phyloP scores from a whole-genome alignment of 2,797 vertebrate species.

The Onychomys torridus region DNA sequence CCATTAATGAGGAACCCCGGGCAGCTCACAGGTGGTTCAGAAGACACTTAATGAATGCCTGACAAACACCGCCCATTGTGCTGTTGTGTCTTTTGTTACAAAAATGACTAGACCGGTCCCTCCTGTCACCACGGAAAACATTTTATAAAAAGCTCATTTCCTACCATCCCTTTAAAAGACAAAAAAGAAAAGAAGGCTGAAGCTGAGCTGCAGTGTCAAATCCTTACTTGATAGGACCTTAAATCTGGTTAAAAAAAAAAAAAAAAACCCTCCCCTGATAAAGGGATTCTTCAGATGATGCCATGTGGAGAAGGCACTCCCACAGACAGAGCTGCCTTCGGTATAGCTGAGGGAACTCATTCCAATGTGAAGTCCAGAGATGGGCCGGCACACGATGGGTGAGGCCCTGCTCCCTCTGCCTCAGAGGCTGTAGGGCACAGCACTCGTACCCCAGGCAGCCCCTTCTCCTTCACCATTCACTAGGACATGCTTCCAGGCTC shows the following conservation, averaged over 20 bases:
- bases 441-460: not conserved
- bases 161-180: slow-evolving; percentile 52
- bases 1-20: slow-evolving; percentile 36
- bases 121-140: slow-evolving; percentile 13
- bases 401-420: not conserved
- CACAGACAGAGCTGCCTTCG: not conserved
- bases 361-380: not conserved
- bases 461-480: not conserved
- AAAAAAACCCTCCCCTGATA: not conserved
- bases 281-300: slow-evolving; percentile 25
- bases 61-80: slow-evolving; percentile 21
- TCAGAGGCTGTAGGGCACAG: not conserved
- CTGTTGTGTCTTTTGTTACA: slow-evolving; percentile 53
- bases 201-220: not conserved
- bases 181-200: not conserved
- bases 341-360: not conserved
- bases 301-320: not conserved
- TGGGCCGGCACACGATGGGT: not conserved
- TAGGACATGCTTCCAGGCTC: not conserved
- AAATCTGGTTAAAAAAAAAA: not conserved
- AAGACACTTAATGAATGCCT: not conserved
- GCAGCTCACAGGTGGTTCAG: slow-evolving; percentile 4
- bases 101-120: not conserved
- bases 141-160: slow-evolving; percentile 43
- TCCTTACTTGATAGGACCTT: not conserved